Percentiles rank a stretch among this genome's conserved stretches.
phyloP scores from a whole-genome alignment of 2,797 vertebrate genomes.

The Liasis olivaceus region DNA sequence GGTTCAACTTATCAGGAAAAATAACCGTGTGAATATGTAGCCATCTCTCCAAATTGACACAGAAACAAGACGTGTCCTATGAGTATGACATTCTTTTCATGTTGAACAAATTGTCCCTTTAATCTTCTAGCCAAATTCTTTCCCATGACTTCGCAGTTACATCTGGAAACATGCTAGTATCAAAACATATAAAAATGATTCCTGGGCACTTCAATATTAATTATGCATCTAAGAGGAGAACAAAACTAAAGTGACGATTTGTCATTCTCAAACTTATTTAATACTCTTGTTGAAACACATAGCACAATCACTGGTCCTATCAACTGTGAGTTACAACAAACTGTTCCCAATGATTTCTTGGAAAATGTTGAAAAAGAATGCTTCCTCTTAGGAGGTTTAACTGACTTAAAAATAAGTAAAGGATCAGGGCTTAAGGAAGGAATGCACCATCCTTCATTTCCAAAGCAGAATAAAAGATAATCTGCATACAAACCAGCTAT shows the following conservation, averaged over 20 bases:
- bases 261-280: slow-evolving; percentile 42
- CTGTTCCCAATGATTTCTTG: slow-evolving; percentile 21
- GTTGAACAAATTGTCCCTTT: slow-evolving; percentile 41
- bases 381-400: slow-evolving; percentile 23
- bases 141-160: slow-evolving; percentile 45
- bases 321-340: slow-evolving; percentile 38
- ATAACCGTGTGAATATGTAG: slow-evolving; percentile 18
- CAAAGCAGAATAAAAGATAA: background rate
- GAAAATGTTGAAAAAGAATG: background rate
- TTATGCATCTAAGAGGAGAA: slow-evolving; percentile 36
- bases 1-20: slow-evolving; percentile 46
- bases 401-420: slow-evolving; percentile 27
- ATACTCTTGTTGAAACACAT: slow-evolving; percentile 48
- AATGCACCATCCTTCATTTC: slow-evolving; percentile 12
- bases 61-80: slow-evolving; percentile 50
- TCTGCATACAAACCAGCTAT: background rate
- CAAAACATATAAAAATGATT: slow-evolving; percentile 47
- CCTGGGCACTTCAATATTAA: slow-evolving; percentile 9
- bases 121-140: slow-evolving; percentile 51
- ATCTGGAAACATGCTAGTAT: slow-evolving; percentile 55
- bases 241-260: slow-evolving; percentile 51
- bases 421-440: background rate
- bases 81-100: slow-evolving; percentile 57
- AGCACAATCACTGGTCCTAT: slow-evolving; percentile 15
- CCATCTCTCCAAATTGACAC: slow-evolving; percentile 27